These are phyloP conservation scores for Sigmodon hispidus DNA, from an alignment of 2,113 vertebrate genomes.

Conservation along the genomic window DNA sequence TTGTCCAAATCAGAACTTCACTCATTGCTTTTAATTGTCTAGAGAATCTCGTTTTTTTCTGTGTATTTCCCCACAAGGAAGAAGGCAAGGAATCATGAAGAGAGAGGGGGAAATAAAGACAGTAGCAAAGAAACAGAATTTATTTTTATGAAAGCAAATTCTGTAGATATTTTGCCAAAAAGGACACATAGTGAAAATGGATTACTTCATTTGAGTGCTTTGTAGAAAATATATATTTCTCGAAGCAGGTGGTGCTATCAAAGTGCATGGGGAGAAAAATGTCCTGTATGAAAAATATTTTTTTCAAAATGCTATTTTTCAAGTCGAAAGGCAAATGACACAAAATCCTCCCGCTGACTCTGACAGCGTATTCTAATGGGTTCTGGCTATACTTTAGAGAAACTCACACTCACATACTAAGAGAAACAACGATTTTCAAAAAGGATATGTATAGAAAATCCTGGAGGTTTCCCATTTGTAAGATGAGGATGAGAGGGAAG, in stretches of 20 bases:
- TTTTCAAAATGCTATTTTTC: constrained; percentile 88
- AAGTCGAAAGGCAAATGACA: constrained; percentile 84
- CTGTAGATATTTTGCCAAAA: constrained; percentile 88
- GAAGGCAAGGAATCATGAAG: constrained; percentile 80
- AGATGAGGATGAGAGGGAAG: constrained; percentile 68
- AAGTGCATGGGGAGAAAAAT: constrained; percentile 88
- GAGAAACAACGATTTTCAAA: constrained; percentile 73
- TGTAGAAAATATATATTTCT: constrained; percentile 89
- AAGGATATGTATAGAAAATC: constrained; percentile 76
- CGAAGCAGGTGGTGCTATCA: constrained; percentile 86
- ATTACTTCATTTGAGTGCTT: constrained; percentile 89
- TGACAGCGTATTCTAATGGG: constrained; percentile 77
- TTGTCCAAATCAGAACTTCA: constrained; percentile 61
- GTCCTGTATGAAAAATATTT: constrained; percentile 84
- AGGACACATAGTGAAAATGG: constrained; percentile 89
- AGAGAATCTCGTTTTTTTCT: constrained; percentile 58
- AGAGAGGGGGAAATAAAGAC: constrained; percentile 65
- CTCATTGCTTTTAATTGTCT: constrained; percentile 69
- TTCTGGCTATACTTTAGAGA: constrained; percentile 68
- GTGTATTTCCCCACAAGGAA: constrained; percentile 53
- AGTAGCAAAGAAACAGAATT: constrained; percentile 84
- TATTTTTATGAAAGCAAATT: constrained; percentile 89
- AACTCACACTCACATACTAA: constrained; percentile 69
- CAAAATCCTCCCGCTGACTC: constrained; percentile 79
- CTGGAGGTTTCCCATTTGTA: constrained; percentile 72